Base-by-base conservation (phyloP, 2,113 vertebrate genomes). In the Cebus imitator region DNA sequence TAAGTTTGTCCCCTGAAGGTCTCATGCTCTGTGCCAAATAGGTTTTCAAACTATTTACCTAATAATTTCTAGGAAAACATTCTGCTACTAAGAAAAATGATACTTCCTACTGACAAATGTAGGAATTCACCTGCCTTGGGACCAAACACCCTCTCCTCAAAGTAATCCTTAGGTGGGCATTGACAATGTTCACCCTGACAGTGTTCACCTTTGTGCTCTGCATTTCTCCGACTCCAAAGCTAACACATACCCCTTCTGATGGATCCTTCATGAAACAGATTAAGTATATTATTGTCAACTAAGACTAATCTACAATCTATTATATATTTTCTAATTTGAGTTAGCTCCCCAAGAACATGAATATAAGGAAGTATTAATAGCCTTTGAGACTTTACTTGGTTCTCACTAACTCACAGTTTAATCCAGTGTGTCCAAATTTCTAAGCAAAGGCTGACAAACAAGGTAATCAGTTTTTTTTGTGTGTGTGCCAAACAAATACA, bases 1-100 rank as follows among this genome's bases (percentile, higher is more conserved):
- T 43, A 43, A 92, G 32, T 85, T 83, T 90, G 61, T 21, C 17
- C 48, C 50, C 43, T 58, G 43, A 57, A 91, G 66, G 57, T 37
- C 7, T 90, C 70, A 87, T 35, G 10, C 68, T 48, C 61, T 50
- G 76, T 58, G 43, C 32, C 35, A 90, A 85, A 48, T 76, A 35
- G 0, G 11, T 72, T 90, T 81, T 87, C 35, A 79, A 92, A 89
- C 35, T 61, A 50, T 35, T 90, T n/a, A 73, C 27, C 64, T 92
- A 66, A 73, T 68, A 88, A 82, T 85, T 97, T 37, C 45, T 91
- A 91, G 73, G 82, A 86, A 98, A 88, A 72, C 37, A 88, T 61
- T 72, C 23, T 85, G 18, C 81, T 95, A 16, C 43, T 76, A 61
- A 76, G 72, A 89, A 95, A 94, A 95, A 45, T 89, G 64, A 27